Evolutionary conservation across 1,140 invertebrate genomes (phyloP), one percentile per base, ranked within the genome.

Genomic region (Harpegnathos saltator): DNA sequence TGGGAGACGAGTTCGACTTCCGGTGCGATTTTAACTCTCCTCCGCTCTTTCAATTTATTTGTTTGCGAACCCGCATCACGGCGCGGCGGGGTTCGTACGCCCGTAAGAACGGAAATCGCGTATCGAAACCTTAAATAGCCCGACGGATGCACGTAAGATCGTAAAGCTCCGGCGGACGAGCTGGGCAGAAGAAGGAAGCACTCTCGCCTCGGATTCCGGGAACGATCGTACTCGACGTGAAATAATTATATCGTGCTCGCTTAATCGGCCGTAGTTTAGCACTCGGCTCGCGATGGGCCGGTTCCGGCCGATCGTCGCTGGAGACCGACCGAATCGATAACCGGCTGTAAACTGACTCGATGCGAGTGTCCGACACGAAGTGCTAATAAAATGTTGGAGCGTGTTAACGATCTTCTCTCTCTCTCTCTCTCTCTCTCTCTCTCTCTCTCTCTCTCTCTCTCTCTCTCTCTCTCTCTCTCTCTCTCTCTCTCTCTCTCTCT

Each of bases 371-470:
- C 63, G 54, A 73, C 62, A 22, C 66, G 59, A 90, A 90, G 89
- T 89, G 83, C 85, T 90, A 87, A 90, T 90, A 90, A 90, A 90
- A 88, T 90, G 85, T 85, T 83, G 58, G 66, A 54, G 62, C 56
- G 83, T 85, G 85, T 90, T 90, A 90, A 90, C 85, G 89, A 89
- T 87, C 85, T 77, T 81, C n/a, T n/a, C n/a, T n/a, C n/a, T n/a
- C n/a, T n/a, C n/a, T n/a, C n/a, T n/a, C n/a, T n/a, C n/a, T n/a
- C n/a, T n/a, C n/a, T n/a, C n/a, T n/a, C n/a, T n/a, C n/a, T n/a
- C n/a, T n/a, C n/a, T n/a, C n/a, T n/a, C n/a, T n/a, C n/a, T n/a
- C n/a, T n/a, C n/a, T n/a, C n/a, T n/a, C n/a, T n/a, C n/a, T n/a
- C n/a, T n/a, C n/a, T n/a, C n/a, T n/a, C n/a, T n/a, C n/a, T n/a